These are phyloP conservation scores for Glomeris maerens DNA, from an alignment of 1,140 invertebrate species.

Conservation along the genomic window DNA sequence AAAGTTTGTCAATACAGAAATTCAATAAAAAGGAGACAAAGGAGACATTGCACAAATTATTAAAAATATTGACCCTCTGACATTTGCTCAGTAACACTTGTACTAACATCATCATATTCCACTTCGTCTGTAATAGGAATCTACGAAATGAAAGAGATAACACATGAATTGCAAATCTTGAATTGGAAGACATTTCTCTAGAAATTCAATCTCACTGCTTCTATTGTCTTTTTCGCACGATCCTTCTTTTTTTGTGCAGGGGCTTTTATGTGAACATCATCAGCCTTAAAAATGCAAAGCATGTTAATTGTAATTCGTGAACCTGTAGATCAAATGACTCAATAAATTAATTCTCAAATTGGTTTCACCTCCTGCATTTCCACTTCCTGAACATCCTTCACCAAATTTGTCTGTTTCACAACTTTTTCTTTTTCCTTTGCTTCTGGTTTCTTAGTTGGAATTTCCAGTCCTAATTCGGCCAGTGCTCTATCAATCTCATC, in stretches of 20 bases:
- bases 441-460: conserved; percentile 10
- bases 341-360: conserved; percentile 26
- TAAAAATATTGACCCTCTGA: neutral
- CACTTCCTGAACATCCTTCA: conserved; percentile 16
- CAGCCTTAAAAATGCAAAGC: neutral
- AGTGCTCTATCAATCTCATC: conserved; percentile 71
- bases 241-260: conserved; percentile 4
- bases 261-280: conserved; percentile 1
- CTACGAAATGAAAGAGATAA: no score
- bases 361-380: conserved; percentile 22
- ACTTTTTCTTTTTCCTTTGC: conserved; percentile 16
- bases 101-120: conserved; percentile 16
- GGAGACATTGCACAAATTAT: no score
- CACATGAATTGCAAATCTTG: no score
- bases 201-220: no score
- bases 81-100: neutral
- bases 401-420: conserved; percentile 17
- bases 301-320: conserved; percentile 22
- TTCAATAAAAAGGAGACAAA: no score
- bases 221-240: no score
- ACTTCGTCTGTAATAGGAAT: conserved; percentile 14
- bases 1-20: no score
- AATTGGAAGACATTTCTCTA: no score
- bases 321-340: conserved; percentile 19
- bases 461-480: conserved; percentile 34